A percentile compares a stretch with the other conserved stretches of the same genome.
These are phyloP conservation scores for Hydroisotoma schaefferi DNA, from an alignment of 2,888 invertebrate species.

Conservation along the genomic window DNA sequence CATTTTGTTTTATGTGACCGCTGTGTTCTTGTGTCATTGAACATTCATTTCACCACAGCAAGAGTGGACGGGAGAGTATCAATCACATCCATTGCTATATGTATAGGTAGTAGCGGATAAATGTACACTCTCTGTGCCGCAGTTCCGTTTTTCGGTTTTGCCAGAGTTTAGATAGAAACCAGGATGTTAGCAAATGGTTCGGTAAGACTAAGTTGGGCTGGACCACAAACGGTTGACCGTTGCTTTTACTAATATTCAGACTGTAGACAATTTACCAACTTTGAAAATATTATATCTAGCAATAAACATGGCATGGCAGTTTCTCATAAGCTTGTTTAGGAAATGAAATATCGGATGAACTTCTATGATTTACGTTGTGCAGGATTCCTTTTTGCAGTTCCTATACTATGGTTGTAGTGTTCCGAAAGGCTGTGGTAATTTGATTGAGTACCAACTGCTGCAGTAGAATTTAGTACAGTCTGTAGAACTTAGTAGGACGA, in stretches of 20 bases:
- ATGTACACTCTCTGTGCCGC: neutral
- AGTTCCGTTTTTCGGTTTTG: neutral
- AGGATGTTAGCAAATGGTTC: neutral
- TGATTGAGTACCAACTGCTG: conserved; percentile 13
- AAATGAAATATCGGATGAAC: neutral
- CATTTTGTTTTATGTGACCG: conserved; percentile 6
- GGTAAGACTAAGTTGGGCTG: neutral
- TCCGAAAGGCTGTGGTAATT: conserved; percentile 17
- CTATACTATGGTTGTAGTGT: conserved; percentile 1
- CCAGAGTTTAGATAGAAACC: neutral
- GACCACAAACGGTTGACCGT: conserved; percentile 17
- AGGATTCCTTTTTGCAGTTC: conserved; percentile 8
- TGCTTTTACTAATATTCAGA: too few species aligned
- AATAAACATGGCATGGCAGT: too few species aligned
- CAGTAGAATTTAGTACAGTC: neutral
- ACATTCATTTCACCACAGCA: conserved; percentile 2
- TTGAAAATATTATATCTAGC: too few species aligned
- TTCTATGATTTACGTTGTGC: too few species aligned
- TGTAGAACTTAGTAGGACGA: neutral
- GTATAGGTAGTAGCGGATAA: too few species aligned
- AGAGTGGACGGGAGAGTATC: neutral
- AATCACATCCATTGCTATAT: neutral
- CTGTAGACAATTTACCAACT: too few species aligned
- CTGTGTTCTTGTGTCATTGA: neutral
- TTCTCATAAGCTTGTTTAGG: neutral